Evolutionary conservation across 2,888 invertebrate species (phyloP), one percentile per base, ranked within the genome.

Genomic region (Agrenia bidenticulata): DNA sequence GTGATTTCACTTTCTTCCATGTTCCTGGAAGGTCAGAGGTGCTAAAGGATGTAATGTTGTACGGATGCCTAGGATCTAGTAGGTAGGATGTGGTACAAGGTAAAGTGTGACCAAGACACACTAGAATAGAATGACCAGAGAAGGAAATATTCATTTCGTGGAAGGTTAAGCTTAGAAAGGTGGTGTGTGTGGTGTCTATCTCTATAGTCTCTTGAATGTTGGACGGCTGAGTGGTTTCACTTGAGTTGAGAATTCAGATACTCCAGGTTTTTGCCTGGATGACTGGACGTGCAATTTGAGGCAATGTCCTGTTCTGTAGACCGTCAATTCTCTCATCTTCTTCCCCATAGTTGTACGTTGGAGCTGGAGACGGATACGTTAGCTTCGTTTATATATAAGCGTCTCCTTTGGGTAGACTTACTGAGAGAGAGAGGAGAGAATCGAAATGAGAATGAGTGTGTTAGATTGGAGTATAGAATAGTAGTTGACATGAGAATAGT

Each of bases 151-250:
- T 45, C 45, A 45, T 45, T 45, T 45, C 19, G 53, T 51, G 26
- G 54, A 53, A 27, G 60, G 37, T 42, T 51, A 54, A 41, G 61
- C 53, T 61, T 39, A 54, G 39, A 53, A 54, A 19, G 5, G 37
- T 45, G 26, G 17, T 32, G 51, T 27, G 9, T 50, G 50, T 32
- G 41, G 27, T 51, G 51, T n/a, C n/a, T n/a, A n/a, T n/a, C 37
- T 51, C 2, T 26, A 17, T n/a, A n/a, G 13, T 51, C 21, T 26
- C 51, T 50, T 61, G 41, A 41, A 54, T 61, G 54, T 57, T 61
- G 61, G 57, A 66, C 56, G 63, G 55, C 56, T 63, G 63, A 66
- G 60, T 66, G 62, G 63, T 60, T 66, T 63, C 63, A 63, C 66
- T 66, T 54, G 54, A 51, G 51, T 51, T 51, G 51, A 51, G 51